Conservation (phyloP, 2,113 vertebrate genomes). For the Megalops atlanticus region DNA sequence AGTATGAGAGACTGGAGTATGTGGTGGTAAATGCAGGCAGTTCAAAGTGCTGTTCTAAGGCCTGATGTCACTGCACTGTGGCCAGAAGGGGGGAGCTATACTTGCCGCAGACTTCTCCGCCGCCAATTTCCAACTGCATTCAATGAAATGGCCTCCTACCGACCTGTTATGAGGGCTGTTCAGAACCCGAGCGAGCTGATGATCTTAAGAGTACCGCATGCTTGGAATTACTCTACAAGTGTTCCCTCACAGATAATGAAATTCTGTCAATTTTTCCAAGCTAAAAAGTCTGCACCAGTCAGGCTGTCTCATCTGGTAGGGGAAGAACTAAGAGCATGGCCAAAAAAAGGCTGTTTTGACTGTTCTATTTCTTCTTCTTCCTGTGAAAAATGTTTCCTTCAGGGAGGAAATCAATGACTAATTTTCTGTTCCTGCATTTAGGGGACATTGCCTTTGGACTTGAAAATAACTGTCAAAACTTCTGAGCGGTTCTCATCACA, state of each 20-base stretch:
- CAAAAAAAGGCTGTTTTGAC: too few relatives aligned
- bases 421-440: too few relatives aligned
- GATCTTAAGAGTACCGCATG: not conserved
- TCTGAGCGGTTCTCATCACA: not conserved
- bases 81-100: conserved; percentile 8
- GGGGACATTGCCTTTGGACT: not conserved
- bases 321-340: too few relatives aligned
- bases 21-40: not conserved
- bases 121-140: conserved; percentile 7
- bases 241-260: not conserved
- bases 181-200: not conserved
- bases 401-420: not conserved
- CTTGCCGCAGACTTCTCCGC: not conserved
- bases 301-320: not conserved
- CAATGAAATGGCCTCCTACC: conserved; percentile 3
- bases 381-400: conserved; percentile 5
- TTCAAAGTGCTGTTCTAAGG: not conserved
- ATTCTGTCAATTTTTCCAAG: not conserved
- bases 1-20: not conserved
- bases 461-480: not conserved
- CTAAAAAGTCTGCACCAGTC: not conserved
- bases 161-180: not conserved
- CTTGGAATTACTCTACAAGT: not conserved
- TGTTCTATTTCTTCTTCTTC: too few relatives aligned
- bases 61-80: not conserved